phyloP scores from a whole-genome alignment of 2,888 invertebrate genomes.

The Caenorhabditis zanzibari region DNA sequence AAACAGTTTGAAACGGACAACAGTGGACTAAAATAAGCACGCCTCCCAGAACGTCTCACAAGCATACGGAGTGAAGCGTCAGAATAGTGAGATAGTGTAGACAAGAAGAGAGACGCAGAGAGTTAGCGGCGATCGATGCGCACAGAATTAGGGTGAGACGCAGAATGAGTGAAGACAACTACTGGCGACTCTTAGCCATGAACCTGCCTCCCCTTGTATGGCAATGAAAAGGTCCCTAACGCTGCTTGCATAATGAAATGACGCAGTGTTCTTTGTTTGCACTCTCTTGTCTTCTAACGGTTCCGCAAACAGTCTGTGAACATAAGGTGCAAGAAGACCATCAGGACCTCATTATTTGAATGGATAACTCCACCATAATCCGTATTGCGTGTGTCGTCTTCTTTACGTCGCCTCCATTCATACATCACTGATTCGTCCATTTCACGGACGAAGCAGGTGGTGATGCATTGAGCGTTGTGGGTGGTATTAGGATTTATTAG shows the following conservation, averaged over 20 bases:
- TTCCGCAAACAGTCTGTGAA: constrained; percentile 30
- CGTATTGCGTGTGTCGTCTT: constrained; percentile 28
- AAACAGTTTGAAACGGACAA: constrained; percentile 27
- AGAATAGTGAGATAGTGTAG: constrained; percentile 18
- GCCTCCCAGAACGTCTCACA: constrained; percentile 41
- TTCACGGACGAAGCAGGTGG: constrained; percentile 47
- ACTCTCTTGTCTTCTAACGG: constrained; percentile 30
- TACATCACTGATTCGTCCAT: constrained; percentile 40
- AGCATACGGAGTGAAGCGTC: constrained; percentile 55
- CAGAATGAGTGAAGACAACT: constrained; percentile 29
- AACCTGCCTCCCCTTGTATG: constrained; percentile 14
- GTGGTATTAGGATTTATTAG: constrained; percentile 41
- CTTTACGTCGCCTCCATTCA: constrained; percentile 20
- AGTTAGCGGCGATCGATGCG: constrained; percentile 46
- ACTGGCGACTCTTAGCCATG: constrained; percentile 29
- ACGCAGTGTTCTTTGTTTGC: constrained; percentile 36
- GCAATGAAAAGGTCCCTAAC: constrained; percentile 29
- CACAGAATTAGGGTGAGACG: constrained; percentile 33
- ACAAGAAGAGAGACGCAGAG: constrained; percentile 17
- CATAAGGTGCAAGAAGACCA: constrained; percentile 26
- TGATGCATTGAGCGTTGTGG: constrained; percentile 1
- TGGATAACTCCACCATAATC: constrained; percentile 26
- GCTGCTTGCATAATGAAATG: constrained; percentile 46
- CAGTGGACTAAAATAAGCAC: constrained; percentile 23
- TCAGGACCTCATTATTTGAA: constrained; percentile 30